A percentile compares a stretch with the other conserved stretches of the same genome.
phyloP scores from a whole-genome alignment of 2,888 invertebrate genomes.

The Sphecodes monilicornis region DNA sequence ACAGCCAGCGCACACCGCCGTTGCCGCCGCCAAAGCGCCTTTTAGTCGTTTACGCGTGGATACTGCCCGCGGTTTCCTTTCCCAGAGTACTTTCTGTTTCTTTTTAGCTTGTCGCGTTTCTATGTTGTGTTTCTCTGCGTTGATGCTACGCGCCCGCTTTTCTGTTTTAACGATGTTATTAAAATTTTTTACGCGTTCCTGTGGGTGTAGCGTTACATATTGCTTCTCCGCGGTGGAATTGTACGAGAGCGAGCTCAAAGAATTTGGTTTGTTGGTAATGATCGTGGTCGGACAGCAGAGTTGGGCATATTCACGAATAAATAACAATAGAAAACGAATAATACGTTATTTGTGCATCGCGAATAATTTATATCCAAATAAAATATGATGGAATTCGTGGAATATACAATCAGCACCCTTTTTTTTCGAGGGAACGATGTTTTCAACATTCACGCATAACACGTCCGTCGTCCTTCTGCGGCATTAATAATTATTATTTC shows the following conservation, averaged over 20 bases:
- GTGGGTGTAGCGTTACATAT: background rate
- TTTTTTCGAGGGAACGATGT: no score
- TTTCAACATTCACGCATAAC: no score
- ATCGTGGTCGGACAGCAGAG: no score
- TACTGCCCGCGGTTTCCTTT: background rate
- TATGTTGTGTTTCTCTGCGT: background rate
- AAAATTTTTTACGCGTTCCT: background rate
- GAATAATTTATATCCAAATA: no score
- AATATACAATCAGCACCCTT: no score
- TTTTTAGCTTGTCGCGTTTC: background rate
- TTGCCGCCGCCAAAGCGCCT: background rate
- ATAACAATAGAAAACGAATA: no score
- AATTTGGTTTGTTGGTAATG: background rate
- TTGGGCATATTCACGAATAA: no score
- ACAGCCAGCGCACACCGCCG: background rate
- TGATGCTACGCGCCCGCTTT: background rate
- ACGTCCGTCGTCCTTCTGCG: no score
- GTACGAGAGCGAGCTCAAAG: background rate
- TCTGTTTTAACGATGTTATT: background rate
- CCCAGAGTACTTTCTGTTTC: background rate
- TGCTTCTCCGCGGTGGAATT: background rate
- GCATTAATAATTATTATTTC: no score
- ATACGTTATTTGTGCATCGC: no score
- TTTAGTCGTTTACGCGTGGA: background rate
- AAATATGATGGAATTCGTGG: no score